Conservation (phyloP, 2,797 vertebrate genomes). For the Aplochiton taeniatus region DNA sequence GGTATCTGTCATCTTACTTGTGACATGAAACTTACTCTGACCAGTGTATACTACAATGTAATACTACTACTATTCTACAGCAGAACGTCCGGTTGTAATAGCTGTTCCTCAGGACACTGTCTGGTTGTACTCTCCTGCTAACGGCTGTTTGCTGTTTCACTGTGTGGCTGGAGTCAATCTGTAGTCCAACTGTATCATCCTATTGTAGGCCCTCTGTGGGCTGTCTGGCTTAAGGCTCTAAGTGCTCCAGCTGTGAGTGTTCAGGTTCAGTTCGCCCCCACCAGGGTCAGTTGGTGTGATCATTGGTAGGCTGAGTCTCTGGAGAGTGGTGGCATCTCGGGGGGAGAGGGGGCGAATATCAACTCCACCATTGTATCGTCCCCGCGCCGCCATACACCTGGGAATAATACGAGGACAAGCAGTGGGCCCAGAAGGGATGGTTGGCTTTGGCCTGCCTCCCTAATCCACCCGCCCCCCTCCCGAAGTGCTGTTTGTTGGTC, state of each 20-base stretch:
- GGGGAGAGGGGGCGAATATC: neutral
- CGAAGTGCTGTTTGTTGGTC: constrained; percentile 53
- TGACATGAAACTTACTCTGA: no score
- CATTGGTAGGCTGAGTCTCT: constrained; percentile 47
- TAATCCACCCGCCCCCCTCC: constrained; percentile 21
- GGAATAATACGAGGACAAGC: constrained; percentile 18
- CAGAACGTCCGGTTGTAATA: no score
- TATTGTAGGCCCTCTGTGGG: no score
- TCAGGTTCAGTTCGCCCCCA: constrained; percentile 42
- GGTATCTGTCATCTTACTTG: no score
- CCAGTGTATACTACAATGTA: no score
- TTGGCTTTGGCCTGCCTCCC: constrained; percentile 42
- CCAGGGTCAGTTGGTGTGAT: constrained; percentile 9
- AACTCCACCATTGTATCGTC: neutral
- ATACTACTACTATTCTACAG: no score
- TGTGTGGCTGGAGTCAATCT: no score
- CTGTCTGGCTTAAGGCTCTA: no score
- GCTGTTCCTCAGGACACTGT: no score
- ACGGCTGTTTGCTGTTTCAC: no score
- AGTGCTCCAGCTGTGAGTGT: neutral
- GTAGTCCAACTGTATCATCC: no score
- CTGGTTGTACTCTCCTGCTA: no score
- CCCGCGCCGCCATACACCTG: neutral
- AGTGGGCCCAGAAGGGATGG: neutral
- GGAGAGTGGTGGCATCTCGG: neutral